A percentile compares a stretch with the other conserved stretches of the same genome.
Evolutionary conservation across 1,140 invertebrate genomes (phyloP).

Genomic region (Panagrolaimus sp.): DNA sequence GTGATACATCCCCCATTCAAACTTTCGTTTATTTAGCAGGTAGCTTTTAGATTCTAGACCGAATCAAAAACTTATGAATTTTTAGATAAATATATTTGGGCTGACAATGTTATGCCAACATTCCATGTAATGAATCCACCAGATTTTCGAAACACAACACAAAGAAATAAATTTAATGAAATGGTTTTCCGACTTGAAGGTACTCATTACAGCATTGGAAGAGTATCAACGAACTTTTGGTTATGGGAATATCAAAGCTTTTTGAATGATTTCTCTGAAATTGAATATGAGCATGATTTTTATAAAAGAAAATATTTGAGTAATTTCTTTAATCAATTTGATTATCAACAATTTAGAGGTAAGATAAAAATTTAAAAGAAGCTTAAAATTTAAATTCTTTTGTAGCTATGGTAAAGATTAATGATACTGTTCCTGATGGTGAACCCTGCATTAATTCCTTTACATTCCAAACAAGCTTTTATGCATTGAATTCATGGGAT

Average conservation of each 20-base stretch:
- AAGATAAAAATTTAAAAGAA: neutral
- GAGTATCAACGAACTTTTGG: slow-evolving; percentile 58
- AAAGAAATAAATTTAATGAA: slow-evolving; percentile 46
- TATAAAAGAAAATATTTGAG: slow-evolving; percentile 50
- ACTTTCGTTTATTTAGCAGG: slow-evolving; percentile 56
- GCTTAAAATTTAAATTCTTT: slow-evolving; percentile 17
- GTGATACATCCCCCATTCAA: slow-evolving; percentile 55
- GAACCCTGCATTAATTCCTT: slow-evolving; percentile 56
- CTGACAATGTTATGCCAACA: slow-evolving; percentile 57
- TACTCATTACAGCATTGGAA: slow-evolving; percentile 53
- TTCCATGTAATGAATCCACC: slow-evolving; percentile 57
- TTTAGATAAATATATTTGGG: slow-evolving; percentile 58
- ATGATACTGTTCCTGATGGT: slow-evolving; percentile 44
- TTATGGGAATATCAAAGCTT: slow-evolving; percentile 57
- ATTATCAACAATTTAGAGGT: slow-evolving; percentile 56
- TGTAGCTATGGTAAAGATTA: slow-evolving; percentile 50
- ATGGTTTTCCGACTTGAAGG: slow-evolving; percentile 53
- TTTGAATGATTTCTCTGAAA: slow-evolving; percentile 56
- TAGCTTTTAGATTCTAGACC: slow-evolving; percentile 9
- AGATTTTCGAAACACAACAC: slow-evolving; percentile 40
- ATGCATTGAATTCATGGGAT: slow-evolving; percentile 56
- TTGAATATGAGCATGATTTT: slow-evolving; percentile 51
- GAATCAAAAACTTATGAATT: neutral
- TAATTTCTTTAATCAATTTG: slow-evolving; percentile 55
- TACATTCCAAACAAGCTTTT: slow-evolving; percentile 58